Conservation (phyloP, 1,140 invertebrate species). For the Tetramorium simillimum region DNA sequence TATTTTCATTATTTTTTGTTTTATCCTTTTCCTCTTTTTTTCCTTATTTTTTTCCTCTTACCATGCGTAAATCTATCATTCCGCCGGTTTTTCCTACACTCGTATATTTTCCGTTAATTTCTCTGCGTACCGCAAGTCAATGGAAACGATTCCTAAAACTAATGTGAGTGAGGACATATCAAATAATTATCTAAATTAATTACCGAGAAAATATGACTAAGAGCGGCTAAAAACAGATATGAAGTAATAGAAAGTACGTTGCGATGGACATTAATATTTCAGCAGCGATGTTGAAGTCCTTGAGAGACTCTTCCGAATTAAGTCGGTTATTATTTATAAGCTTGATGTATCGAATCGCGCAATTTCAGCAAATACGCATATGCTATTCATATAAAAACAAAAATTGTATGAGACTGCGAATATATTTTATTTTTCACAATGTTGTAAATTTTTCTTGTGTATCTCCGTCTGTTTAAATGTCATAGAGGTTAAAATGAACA, state of each 20-base stretch:
- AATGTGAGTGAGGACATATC: too few species aligned
- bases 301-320: conserved; percentile 3
- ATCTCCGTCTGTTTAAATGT: neutral
- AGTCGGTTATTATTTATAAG: neutral
- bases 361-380: neutral
- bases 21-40: neutral
- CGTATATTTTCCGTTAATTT: neutral
- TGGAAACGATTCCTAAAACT: too few species aligned
- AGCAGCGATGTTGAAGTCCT: neutral
- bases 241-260: neutral
- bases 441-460: too few species aligned
- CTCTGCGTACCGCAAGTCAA: too few species aligned
- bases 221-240: conserved; percentile 11
- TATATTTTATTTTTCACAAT: too few species aligned
- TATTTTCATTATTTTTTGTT: neutral
- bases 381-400: too few species aligned
- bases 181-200: conserved; percentile 2
- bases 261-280: neutral
- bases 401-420: too few species aligned
- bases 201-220: neutral
- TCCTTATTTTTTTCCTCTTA: neutral
- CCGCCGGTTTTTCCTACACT: neutral
- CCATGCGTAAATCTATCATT: neutral
- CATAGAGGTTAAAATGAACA: too few species aligned
- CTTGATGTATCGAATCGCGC: neutral